Evolutionary conservation across 2,888 invertebrate species (phyloP).

Genomic region (Epistrophella euchroma): DNA sequence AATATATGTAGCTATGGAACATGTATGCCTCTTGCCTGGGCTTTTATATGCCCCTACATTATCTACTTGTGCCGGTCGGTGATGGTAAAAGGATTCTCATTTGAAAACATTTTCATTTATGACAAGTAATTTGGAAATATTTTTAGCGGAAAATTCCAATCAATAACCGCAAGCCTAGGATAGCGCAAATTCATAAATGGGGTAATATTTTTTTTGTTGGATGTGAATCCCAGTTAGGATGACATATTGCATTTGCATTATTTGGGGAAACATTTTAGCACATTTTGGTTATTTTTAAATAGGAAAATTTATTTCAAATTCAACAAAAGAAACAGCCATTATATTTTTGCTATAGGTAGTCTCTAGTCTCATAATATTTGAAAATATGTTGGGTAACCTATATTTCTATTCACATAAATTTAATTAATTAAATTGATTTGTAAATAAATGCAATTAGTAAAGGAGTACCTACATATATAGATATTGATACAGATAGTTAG

Average conservation of each 20-base stretch:
- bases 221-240: neutral
- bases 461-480: neutral
- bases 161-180: conserved; percentile 22
- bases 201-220: neutral
- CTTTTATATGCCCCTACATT: neutral
- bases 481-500: conserved; percentile 10
- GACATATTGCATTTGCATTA: conserved; percentile 37
- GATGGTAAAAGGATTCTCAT: conserved; percentile 13
- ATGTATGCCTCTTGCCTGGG: neutral
- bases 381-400: neutral
- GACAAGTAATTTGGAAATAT: conserved; percentile 53
- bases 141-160: conserved; percentile 57
- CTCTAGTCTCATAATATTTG: no score
- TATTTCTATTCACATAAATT: conserved; percentile 23
- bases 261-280: conserved; percentile 7
- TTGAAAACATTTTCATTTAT: conserved; percentile 51
- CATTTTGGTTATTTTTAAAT: conserved; percentile 3
- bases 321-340: conserved; percentile 7
- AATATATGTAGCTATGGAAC: neutral
- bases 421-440: conserved; percentile 32
- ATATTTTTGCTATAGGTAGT: neutral
- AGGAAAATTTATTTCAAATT: conserved; percentile 20
- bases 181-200: neutral
- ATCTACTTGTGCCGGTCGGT: neutral
- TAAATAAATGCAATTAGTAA: conserved; percentile 6